These are phyloP conservation scores for Enchytraeus crypticus DNA, from an alignment of 2,888 invertebrate genomes.

Conservation along the genomic window DNA sequence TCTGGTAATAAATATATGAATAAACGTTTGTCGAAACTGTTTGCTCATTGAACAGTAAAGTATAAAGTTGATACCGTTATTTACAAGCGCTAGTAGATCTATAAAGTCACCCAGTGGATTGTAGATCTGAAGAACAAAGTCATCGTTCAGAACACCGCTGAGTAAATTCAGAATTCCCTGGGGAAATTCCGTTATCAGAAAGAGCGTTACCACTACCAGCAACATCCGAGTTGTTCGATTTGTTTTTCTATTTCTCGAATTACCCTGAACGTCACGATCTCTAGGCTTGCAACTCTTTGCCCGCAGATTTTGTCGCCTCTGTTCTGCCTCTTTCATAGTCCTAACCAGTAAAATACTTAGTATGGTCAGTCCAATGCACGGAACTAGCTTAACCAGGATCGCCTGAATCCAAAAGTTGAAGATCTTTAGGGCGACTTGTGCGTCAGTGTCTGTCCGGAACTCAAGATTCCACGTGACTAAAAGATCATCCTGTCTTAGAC, in stretches of 20 bases:
- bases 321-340: conserved; percentile 47
- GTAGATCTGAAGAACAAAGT: conserved; percentile 60
- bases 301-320: conserved; percentile 35
- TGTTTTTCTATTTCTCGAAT: conserved; percentile 37
- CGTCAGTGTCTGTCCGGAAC: conserved; percentile 50
- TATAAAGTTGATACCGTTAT: conserved; percentile 86
- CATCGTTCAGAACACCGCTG: conserved; percentile 59
- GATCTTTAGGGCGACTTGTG: conserved; percentile 36
- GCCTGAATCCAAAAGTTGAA: conserved; percentile 87
- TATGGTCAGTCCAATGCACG: conserved; percentile 76
- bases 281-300: neutral
- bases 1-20: no score
- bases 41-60: conserved; percentile 88
- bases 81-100: conserved; percentile 80
- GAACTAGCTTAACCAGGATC: conserved; percentile 81
- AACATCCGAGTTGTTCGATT: conserved; percentile 82
- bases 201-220: conserved; percentile 74
- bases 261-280: conserved; percentile 8
- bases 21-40: conserved; percentile 66
- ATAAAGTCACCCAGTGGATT: conserved; percentile 61
- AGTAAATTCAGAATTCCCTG: conserved; percentile 67
- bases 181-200: conserved; percentile 80
- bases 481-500: no score
- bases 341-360: conserved; percentile 49
- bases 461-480: conserved; percentile 46